Base-by-base conservation (phyloP, 2,113 vertebrate species). In the Ictidomys tridecemlineatus region DNA sequence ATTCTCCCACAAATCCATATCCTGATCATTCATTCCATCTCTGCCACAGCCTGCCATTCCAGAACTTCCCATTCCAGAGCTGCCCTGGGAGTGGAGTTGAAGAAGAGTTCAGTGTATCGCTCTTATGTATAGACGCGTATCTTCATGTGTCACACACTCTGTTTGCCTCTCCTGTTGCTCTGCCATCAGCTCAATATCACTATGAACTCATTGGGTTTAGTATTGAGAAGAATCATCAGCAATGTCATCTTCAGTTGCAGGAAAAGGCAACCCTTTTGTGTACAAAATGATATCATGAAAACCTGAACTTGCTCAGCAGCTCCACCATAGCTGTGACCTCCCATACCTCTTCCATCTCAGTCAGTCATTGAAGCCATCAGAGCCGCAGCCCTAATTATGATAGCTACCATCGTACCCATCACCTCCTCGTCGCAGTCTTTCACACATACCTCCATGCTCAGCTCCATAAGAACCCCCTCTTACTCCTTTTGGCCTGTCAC, bases 141-240 rank as follows among this genome's bases (percentile, higher is more conserved):
- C 99, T 99, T 99, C 99, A 9, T 99, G 99, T 95, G 99, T 99
- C 69, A 99, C 99, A 76, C 99, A 99, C 96, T 99, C 99, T 87
- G 99, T 99, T 99, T 42, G 99, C 99, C 98, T 99, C 99, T 97
- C 99, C 99, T 22, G 99, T 99, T 42, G 99, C 99, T 98, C 99
- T 99, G 85, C 99, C 99, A 91, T 99, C 99, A 42, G 99, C 99
- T 96, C 99, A 96, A 99, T 99, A 28, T 99, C 99, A 93, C 99
- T 99, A 98, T 99, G 99, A 93, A 99, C 99, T 97, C 99, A 99
- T 98, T 32, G 99, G 99, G 95, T 99, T 99, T 96, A 99, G 91
- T 1, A 99, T 99, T 34, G 99, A 99, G 97, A 99, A 99, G 97
- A 99, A 99, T 99, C 99, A 97, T 99, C 99, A 82, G 99, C 99